phyloP scores from a whole-genome alignment of 2,113 vertebrate genomes.

The Penelope pileata region DNA sequence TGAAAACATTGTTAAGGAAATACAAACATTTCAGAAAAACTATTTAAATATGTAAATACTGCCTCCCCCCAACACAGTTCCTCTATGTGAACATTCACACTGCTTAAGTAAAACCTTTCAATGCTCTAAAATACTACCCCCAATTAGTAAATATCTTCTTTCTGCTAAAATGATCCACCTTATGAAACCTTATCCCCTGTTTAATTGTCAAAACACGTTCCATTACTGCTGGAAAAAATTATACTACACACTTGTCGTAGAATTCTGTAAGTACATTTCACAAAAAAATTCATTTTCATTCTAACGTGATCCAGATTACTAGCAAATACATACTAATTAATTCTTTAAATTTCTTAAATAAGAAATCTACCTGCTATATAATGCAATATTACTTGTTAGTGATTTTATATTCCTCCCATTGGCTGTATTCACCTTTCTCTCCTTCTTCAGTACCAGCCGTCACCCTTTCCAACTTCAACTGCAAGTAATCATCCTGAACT shows the following conservation, averaged over 20 bases:
- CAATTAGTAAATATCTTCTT: not conserved
- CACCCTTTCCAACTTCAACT: not conserved
- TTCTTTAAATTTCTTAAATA: not conserved
- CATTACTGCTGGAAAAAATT: not conserved
- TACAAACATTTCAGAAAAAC: not conserved
- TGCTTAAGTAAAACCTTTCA: not conserved
- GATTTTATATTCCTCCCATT: not conserved
- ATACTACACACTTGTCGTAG: fast-evolving
- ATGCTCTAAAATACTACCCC: not conserved
- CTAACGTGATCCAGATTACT: not conserved
- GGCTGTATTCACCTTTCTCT: not conserved
- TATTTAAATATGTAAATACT: fast-evolving
- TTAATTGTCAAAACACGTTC: not conserved
- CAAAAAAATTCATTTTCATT: not conserved
- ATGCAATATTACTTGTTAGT: not conserved
- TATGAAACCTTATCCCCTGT: not conserved
- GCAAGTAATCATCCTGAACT: not conserved
- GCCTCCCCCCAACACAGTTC: not conserved
- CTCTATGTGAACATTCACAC: not conserved
- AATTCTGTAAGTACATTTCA: not conserved
- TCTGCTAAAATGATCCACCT: too few species aligned
- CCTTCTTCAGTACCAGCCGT: not conserved
- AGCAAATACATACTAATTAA: not conserved
- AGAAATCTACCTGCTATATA: not conserved
- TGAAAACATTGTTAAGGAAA: slow-evolving; percentile 85